Evolutionary conservation across 2,888 invertebrate species (phyloP).

Genomic region (Mesorhabditis sp.): DNA sequence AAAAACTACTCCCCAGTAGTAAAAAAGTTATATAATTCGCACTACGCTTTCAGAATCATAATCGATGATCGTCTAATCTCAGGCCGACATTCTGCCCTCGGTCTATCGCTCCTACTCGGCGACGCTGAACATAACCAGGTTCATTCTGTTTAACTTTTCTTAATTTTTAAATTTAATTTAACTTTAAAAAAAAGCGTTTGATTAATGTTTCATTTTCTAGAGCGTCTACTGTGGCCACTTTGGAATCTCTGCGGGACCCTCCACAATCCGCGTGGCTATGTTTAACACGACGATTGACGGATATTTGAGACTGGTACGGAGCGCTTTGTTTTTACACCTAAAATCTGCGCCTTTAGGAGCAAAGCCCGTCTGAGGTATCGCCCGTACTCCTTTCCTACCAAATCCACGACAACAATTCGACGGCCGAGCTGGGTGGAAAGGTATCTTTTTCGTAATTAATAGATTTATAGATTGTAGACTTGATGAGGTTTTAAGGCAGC

Average conservation of each 20-base stretch:
- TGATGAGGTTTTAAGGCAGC: no score
- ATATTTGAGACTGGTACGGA: conserved; percentile 5
- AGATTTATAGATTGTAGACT: no score
- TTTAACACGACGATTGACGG: conserved; percentile 1
- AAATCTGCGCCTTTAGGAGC: no score
- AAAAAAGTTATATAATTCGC: neutral
- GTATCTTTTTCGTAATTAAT: no score
- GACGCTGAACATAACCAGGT: neutral
- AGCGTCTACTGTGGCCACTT: conserved; percentile 6
- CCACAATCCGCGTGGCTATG: neutral
- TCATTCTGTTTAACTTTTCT: neutral
- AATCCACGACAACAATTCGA: no score
- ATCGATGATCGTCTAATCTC: conserved; percentile 29
- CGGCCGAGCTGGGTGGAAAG: no score
- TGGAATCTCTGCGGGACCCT: neutral
- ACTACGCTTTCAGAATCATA: conserved; percentile 18
- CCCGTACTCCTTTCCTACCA: no score
- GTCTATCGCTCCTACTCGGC: neutral
- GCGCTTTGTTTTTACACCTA: no score
- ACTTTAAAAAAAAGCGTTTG: neutral
- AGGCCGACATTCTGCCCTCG: conserved; percentile 13
- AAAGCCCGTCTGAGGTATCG: no score
- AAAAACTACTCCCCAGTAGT: neutral
- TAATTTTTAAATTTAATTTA: neutral
- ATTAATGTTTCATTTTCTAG: neutral